Conservation (phyloP, 2,888 invertebrate genomes). For the Diadegma fenestrale region DNA sequence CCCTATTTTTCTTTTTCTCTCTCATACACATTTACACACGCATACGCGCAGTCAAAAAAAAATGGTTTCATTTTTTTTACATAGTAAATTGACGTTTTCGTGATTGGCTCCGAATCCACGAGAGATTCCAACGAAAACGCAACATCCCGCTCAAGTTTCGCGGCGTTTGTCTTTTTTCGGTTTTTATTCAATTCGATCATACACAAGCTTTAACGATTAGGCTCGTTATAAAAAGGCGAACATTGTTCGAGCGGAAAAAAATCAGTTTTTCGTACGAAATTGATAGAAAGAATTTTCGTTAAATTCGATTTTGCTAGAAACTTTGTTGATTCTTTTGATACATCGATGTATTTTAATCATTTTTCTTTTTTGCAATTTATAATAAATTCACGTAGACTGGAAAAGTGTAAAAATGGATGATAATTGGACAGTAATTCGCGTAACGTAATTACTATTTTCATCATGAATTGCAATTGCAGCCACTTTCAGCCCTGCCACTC, state of each 20-base stretch:
- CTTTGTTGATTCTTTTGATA: not conserved
- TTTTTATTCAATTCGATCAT: conserved; percentile 19
- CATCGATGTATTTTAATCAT: not conserved
- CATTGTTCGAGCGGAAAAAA: not conserved
- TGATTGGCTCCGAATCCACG: conserved; percentile 2
- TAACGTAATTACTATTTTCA: not conserved
- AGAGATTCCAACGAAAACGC: conserved; percentile 10
- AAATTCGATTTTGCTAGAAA: not conserved
- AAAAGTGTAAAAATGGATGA: not conserved
- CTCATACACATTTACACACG: conserved; percentile 57
- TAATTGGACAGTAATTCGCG: not conserved
- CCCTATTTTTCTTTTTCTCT: not conserved
- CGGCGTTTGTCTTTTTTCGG: conserved; percentile 7
- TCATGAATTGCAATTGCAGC: not conserved
- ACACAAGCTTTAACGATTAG: conserved; percentile 34
- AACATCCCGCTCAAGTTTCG: conserved; percentile 21
- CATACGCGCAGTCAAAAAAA: conserved; percentile 35
- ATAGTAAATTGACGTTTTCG: conserved; percentile 39
- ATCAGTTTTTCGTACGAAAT: not conserved
- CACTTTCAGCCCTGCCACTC: not conserved
- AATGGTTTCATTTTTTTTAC: conserved; percentile 5
- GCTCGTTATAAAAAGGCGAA: conserved; percentile 1
- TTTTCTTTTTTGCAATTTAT: not conserved
- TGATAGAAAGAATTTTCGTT: not conserved
- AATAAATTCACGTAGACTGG: not conserved